Percentiles rank a stretch among this genome's conserved stretches.
Conservation (phyloP, 2,797 vertebrate species). For the Erpetoichthys calabaricus region DNA sequence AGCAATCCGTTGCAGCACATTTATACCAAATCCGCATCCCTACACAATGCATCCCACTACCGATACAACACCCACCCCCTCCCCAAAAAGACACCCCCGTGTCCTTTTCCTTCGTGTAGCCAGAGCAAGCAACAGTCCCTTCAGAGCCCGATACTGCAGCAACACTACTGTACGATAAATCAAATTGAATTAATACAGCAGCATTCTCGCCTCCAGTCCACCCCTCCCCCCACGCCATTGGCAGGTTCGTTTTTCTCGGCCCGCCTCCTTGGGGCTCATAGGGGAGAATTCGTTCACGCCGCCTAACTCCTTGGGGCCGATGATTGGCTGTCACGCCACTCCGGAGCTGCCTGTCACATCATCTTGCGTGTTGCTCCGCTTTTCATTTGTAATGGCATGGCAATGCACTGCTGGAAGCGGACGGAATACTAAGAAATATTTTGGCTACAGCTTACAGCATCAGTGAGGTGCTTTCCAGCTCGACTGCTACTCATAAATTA, state of each 20-base stretch:
- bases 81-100: conserved; percentile 2
- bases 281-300: conserved; percentile 25
- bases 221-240: conserved; percentile 37
- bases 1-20: too few species aligned
- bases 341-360: conserved; percentile 48
- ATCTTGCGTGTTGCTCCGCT: conserved; percentile 29
- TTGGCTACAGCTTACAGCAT: not conserved
- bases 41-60: too few species aligned
- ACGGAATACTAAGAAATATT: conserved; percentile 44
- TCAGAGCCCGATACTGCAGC: conserved; percentile 48
- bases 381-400: conserved; percentile 40
- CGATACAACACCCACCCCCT: not conserved
- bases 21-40: too few species aligned
- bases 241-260: conserved; percentile 17
- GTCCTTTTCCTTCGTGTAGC: conserved; percentile 12
- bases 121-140: conserved; percentile 27
- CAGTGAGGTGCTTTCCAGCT: too few species aligned
- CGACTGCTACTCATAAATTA: too few species aligned
- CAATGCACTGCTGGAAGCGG: conserved; percentile 43
- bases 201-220: conserved; percentile 28
- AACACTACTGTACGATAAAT: conserved; percentile 52
- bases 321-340: conserved; percentile 40
- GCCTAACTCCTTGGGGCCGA: conserved; percentile 28
- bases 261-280: conserved; percentile 23
- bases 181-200: conserved; percentile 49